Evolutionary conservation across 2,888 invertebrate species (phyloP), one percentile per base, ranked within the genome.

Genomic region (Tetheella fluctuosa): DNA sequence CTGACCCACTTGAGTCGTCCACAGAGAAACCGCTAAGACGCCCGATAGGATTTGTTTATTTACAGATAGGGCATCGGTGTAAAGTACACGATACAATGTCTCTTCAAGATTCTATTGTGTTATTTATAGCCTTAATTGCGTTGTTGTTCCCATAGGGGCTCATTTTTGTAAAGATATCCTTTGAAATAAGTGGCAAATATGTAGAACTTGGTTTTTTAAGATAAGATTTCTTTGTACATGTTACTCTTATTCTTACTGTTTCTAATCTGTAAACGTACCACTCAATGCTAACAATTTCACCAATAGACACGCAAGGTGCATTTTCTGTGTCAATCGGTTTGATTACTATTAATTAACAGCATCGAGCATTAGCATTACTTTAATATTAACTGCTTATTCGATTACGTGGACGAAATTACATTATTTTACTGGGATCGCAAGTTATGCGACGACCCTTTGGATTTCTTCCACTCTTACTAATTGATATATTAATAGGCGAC

Each of bases 1-100:
- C 54, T 60, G 64, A 60, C 62, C 64, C 55, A 62, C 59, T 48
- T 57, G 30, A 57, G 56, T 34, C 34, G 34, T 34, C 34, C 30
- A 52, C 57, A 63, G 67, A 69, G 65, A 64, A 68, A 55, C 62
- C 42, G 53, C 15, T 15, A n/a, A 39, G 39, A 39, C 39, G 15
- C 13, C 15, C 37, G 37, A 15, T 37, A 37, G 37, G n/a, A n/a
- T 6, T 39, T n/a, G 39, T 39, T 39, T 39, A 39, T 39, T 39
- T 39, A 20, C 48, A 20, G n/a, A 17, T 48, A 48, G 48, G 48
- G 20, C 48, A 48, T 15, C 39, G 39, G 48, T 20, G 17, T 48
- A 48, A 48, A 48, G 48, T 48, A 48, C 48, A 48, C 48, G 48
- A 10, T 48, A 48, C 20, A 48, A 48, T 48, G 42, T 20, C 17